Conservation (phyloP, 2,113 vertebrate species). For the Sebastes schlegelii region DNA sequence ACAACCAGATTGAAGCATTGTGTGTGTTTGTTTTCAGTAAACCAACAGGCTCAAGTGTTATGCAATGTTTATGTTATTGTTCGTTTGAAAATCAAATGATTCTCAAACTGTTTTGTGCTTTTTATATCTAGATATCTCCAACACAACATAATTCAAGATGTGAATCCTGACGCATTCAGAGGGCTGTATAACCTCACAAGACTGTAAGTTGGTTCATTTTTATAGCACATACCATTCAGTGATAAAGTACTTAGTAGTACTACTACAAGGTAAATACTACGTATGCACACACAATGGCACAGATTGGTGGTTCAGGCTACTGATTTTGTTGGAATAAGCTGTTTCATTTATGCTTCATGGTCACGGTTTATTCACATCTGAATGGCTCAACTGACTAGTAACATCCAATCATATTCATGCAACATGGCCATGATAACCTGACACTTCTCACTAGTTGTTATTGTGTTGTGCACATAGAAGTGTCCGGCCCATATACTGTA, state of each 20-base stretch:
- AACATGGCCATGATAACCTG: background rate
- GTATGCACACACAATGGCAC: no score
- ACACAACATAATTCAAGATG: slow-evolving; percentile 88
- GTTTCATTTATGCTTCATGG: background rate
- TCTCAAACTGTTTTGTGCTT: slow-evolving; percentile 10
- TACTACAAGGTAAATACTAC: background rate
- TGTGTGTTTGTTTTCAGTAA: background rate
- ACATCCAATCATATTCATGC: no score
- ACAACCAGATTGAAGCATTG: background rate
- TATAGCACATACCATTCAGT: background rate
- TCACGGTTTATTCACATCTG: background rate
- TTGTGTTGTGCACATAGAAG: background rate
- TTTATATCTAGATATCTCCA: slow-evolving; percentile 88
- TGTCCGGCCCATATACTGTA: background rate
- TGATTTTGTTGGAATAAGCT: background rate
- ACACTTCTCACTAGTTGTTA: background rate
- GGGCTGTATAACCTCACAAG: slow-evolving; percentile 92
- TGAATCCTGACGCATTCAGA: slow-evolving; percentile 90
- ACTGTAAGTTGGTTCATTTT: slow-evolving; percentile 86
- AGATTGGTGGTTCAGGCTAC: background rate
- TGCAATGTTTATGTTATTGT: background rate
- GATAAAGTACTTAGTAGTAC: background rate
- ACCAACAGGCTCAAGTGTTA: background rate
- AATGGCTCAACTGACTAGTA: background rate
- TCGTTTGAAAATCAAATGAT: background rate